Evolutionary conservation across 2,888 invertebrate species (phyloP), one percentile per base, ranked within the genome.

Genomic region (Pyrrhia umbra): DNA sequence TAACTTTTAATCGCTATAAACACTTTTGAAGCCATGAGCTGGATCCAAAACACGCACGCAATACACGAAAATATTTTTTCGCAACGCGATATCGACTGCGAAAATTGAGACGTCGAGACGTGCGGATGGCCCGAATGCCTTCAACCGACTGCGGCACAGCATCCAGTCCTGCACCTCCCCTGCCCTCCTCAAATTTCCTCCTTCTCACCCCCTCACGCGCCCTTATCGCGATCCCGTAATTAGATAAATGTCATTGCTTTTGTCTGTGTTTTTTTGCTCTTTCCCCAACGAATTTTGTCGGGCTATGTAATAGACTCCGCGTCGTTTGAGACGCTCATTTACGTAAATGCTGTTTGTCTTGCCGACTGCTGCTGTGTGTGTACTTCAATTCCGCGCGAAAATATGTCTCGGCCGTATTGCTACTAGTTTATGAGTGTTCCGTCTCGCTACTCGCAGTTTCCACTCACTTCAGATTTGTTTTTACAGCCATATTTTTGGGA

Each of bases 201-300:
- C 74, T 70, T 68, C 75, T 77, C 84, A 77, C 75, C 81, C 86
- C 85, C 87, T 80, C 81, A 63, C 77, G 74, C 84, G 79, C 87
- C 87, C 88, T 90, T 92, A 93, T 93, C 94, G 90, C 92, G 91
- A 91, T 91, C 84, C 89, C 90, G 88, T 94, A 94, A 94, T 94
- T 94, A 94, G 94, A 94, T 93, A 92, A 94, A 93, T 94, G 93
- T 93, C 93, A 93, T 91, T 90, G 90, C 89, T 92, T 90, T 91
- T 90, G 91, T 92, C 90, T 91, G 85, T 86, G 82, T 81, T 79
- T 80, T 79, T 80, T 80, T 80, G 78, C 75, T 88, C 85, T 87
- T 89, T 85, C 79, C 74, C 68, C 77, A 67, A 80, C 83, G 83
- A 87, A 86, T 86, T 89, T 86, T 74, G 82, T 80, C 82, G 80